Evolutionary conservation across 2,797 vertebrate genomes (phyloP), one percentile per base, ranked within the genome.

Genomic region (Acanthurus lineatus): DNA sequence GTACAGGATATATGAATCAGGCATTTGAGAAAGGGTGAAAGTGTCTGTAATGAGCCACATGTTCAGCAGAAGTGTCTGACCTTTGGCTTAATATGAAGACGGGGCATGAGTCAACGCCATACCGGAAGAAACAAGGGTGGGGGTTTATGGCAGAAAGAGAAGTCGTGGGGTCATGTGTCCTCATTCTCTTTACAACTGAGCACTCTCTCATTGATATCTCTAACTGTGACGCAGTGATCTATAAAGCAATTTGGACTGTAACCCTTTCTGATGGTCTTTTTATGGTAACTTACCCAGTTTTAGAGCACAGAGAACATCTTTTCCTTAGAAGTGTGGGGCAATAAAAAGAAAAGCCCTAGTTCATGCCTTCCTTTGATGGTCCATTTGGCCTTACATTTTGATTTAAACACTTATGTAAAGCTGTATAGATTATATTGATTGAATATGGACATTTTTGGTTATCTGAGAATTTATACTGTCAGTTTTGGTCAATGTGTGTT

Each of bases 111-210:
- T 56, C 54, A 66, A 64, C 3, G 3, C 12, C 32, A 35, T 52
- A n/a, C 45, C 5, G 62, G 74, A 78, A 78, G 79, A 67, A 54
- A 78, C 28, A 17, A 62, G 86, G 88, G 72, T 32, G 83, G 56
- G 49, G 56, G 12, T 42, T 81, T 74, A 58, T 56, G 69, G 54
- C 14, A 28, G 64, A 77, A 80, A 69, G 61, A 69, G 69, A 79
- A 84, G 67, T 75, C 47, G 35, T 4, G 4, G 42, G 56, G 68
- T 85, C 64, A 57, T 57, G 62, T 53, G 74, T 79, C 61, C 35
- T 53, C 58, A 51, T 67, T 85, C 17, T 51, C 65, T 72, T 81
- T 16, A 72, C 32, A 75, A 59, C 56, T 1, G 3, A 52, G 11
- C 19, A 0, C 58, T 64, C 14, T 11, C 57, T 12, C 48, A 45